These are phyloP conservation scores for Latrodectus elegans DNA, from an alignment of 2,888 invertebrate species.

Conservation along the genomic window DNA sequence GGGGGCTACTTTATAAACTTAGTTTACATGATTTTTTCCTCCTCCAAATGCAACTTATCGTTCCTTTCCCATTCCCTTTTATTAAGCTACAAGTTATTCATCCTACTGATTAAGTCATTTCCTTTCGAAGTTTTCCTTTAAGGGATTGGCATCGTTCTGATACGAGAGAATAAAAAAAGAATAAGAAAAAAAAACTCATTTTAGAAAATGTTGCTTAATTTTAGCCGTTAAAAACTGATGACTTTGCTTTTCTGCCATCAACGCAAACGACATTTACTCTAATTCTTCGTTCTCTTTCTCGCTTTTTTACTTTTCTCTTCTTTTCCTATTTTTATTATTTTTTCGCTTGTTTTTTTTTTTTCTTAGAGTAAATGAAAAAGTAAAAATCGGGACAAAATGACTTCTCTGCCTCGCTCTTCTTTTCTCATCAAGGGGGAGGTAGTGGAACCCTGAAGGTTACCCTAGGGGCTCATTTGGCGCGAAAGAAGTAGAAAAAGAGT, in stretches of 20 bases:
- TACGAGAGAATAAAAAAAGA: constrained; percentile 8
- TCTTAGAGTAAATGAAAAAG: constrained; percentile 42
- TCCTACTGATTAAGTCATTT: constrained; percentile 54
- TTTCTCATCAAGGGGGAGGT: constrained; percentile 9
- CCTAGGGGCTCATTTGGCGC: constrained; percentile 49
- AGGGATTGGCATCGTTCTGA: neutral
- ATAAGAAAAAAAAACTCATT: constrained; percentile 15
- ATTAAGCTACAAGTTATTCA: constrained; percentile 65
- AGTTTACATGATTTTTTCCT: too few relatives aligned
- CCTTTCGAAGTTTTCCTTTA: constrained; percentile 52
- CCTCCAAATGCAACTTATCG: neutral
- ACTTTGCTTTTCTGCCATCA: constrained; percentile 66
- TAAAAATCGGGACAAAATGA: constrained; percentile 60
- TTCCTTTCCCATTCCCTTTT: constrained; percentile 35
- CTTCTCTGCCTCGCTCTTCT: constrained; percentile 36
- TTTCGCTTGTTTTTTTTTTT: constrained; percentile 26
- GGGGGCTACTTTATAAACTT: too few relatives aligned
- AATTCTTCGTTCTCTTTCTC: constrained; percentile 27
- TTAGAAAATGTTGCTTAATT: constrained; percentile 63
- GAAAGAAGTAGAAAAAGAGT: neutral
- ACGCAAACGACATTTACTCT: constrained; percentile 64
- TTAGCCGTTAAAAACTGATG: constrained; percentile 68
- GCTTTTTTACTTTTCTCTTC: constrained; percentile 1
- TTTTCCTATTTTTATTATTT: constrained; percentile 33
- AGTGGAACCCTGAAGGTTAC: constrained; percentile 24